Evolutionary conservation across 1,140 invertebrate species (phyloP).

Genomic region (Archegozetes longisetosus): DNA sequence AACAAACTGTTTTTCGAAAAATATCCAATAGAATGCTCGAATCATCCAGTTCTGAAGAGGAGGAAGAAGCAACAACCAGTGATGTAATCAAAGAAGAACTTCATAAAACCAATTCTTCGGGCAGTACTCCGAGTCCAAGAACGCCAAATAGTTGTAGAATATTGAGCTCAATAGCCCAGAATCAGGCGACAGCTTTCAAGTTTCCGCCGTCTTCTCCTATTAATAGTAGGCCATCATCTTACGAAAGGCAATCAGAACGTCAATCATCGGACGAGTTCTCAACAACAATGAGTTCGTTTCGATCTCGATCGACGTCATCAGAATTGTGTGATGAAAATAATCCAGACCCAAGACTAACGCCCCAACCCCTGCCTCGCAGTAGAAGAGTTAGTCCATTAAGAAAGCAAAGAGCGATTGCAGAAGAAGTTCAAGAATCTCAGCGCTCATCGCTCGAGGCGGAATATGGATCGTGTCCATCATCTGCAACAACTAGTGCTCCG

Average conservation of each 20-base stretch:
- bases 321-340: conserved; percentile 18
- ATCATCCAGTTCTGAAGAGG: conserved; percentile 4
- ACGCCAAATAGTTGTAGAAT: conserved; percentile 13
- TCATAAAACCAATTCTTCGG: neutral
- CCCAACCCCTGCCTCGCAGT: conserved; percentile 12
- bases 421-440: conserved; percentile 4
- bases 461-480: neutral
- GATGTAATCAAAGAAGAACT: neutral
- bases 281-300: conserved; percentile 9
- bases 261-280: conserved; percentile 19
- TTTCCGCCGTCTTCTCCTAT: conserved; percentile 12
- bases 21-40: conserved; percentile 5
- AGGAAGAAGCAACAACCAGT: too few relatives aligned
- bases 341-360: neutral
- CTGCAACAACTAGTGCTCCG: neutral
- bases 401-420: conserved; percentile 20
- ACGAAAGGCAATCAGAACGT: neutral
- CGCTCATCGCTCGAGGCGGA: neutral
- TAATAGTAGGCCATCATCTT: neutral
- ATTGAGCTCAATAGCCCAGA: neutral
- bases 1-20: conserved; percentile 5
- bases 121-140: conserved; percentile 3
- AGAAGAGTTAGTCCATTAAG: conserved; percentile 17
- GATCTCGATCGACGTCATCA: conserved; percentile 18
- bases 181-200: conserved; percentile 11